Base-by-base conservation (phyloP, 2,113 vertebrate species). In the Callocephalon fimbriatum region DNA sequence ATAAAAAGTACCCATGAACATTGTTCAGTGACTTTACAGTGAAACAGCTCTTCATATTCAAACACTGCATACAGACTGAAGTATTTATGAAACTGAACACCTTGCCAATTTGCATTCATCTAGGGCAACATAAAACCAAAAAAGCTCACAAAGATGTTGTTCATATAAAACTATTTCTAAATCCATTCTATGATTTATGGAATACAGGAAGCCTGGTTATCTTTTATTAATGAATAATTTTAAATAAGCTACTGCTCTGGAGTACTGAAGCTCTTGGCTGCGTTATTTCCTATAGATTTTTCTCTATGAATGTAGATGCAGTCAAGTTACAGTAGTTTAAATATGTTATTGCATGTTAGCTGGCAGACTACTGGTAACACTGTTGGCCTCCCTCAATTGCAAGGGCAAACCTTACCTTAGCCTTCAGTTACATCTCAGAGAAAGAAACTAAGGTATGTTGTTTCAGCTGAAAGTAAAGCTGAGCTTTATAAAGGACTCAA, bases 1-100 rank as follows among this genome's bases (percentile, higher is more conserved):
- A 95, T 59, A 80, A 85, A 37, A 90, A 76, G 61, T 53, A 82
- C 13, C 42, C 59, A 82, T 95, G 67, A 97, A 88, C 90, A 95
- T 44, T 40, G 27, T 53, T 45, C 53, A 81, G 74, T 40, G 37
- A 77, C 38, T 90, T 93, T 20, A 94, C 42, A 83, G 21, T 50
- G 58, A 95, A 95, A 72, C 0, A 90, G 3, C 40, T 91, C 65
- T 80, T 77, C 23, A 75, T 84, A 83, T 75, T 78, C 56, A 91
- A 59, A 47, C 80, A 54, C 0, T 61, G 42, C 15, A 22, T 15
- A 58, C 1, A 44, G 44, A 75, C n/a, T 51, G 4, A 85, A 56
- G 25, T 17, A 61, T 26, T 40, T 32, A 63, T 25, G 65, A 94
- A 79, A 44, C 0, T 71, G 54, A 89, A 78, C n/a, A 85, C 17